Base-by-base conservation (phyloP, 2,113 vertebrate species). In the Zingel zingel region DNA sequence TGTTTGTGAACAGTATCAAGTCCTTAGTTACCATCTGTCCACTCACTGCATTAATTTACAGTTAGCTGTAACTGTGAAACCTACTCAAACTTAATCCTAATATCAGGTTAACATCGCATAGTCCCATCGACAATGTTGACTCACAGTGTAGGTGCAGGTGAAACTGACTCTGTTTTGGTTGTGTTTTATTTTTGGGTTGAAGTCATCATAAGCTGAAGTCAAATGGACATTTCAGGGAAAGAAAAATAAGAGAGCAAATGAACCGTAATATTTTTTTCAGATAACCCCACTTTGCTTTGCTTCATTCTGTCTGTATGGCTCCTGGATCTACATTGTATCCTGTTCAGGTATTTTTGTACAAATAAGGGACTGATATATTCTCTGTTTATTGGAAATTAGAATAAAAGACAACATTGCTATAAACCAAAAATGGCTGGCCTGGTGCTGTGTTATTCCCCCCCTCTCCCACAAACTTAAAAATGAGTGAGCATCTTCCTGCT, bases 291-390 rank as follows among this genome's bases (percentile, higher is more conserved):
- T 95, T 95, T 96, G 96, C 95, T 96, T 96, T 95, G 95, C 96
- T 97, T 96, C 94, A 94, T 96, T 96, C 91, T 97, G 96, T 96
- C 94, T 96, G 94, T 95, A 94, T 80, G 92, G 95, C 96, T 97
- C 94, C 94, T 97, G 96, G 96, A 96, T 96, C 95, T 69, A 95
- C 97, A 96, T 95, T 97, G 96, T 98, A 97, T 96, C 96, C 96
- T 96, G 91, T 98, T 98, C 96, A 97, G 96, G 97, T 98, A 98
- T 99, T 98, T 98, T 98, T 99, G 96, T 98, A 99, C 95, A 97
- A 97, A 96, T 96, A 97, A 97, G 96, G 96, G 97, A 97, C 96
- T 97, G 97, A 96, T 97, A 94, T 95, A 97, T 96, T 97, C 96
- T 98, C 90, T 93, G 96, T 97, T 98, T 97, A 97, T 97, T 98